These are phyloP conservation scores for Halichoerus grypus DNA, from an alignment of 2,113 vertebrate species.

Conservation along the genomic window DNA sequence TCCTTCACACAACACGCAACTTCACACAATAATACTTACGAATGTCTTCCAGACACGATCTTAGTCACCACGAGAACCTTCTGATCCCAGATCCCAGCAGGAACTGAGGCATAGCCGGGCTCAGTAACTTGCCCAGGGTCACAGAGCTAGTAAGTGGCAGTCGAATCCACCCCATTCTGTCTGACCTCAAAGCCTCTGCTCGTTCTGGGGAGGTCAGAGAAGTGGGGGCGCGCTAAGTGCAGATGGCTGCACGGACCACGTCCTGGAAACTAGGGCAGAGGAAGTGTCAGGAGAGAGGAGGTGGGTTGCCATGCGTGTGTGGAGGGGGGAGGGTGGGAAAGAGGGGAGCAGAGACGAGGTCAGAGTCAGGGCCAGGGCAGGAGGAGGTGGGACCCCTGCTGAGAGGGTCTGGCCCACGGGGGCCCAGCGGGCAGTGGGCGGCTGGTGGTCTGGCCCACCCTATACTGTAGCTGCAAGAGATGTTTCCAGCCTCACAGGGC, in stretches of 20 bases:
- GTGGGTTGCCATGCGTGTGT: neutral
- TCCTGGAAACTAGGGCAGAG: neutral
- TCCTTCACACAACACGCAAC: neutral
- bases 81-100: neutral
- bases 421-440: neutral
- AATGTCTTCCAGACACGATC: neutral
- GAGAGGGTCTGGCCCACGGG: neutral
- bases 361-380: neutral
- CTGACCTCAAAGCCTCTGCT: neutral
- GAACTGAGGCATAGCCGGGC: neutral
- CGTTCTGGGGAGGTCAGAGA: neutral
- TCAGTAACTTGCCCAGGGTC: neutral
- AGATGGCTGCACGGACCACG: accelerated
- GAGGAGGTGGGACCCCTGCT: neutral
- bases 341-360: neutral
- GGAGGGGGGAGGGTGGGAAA: neutral
- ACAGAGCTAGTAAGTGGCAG: neutral
- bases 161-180: neutral
- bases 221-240: neutral
- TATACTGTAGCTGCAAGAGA: too few species aligned
- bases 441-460: neutral
- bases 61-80: neutral
- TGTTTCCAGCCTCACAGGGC: neutral
- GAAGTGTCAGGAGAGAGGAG: neutral
- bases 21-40: neutral